These are phyloP conservation scores for Eriocheir sinensis DNA, from an alignment of 1,140 invertebrate species.

Conservation along the genomic window DNA sequence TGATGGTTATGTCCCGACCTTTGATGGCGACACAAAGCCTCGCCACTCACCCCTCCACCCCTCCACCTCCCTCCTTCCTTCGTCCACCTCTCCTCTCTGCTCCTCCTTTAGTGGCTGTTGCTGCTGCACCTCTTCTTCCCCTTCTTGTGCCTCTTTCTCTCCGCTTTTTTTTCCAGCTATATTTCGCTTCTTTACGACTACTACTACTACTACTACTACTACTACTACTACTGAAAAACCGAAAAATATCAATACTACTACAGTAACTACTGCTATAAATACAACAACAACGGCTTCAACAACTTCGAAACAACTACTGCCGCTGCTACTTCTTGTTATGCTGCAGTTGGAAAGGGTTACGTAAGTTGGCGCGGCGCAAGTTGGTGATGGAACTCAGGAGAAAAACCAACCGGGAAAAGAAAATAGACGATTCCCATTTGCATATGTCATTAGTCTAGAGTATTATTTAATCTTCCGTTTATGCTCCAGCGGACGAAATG, in stretches of 20 bases:
- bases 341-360: too few relatives aligned
- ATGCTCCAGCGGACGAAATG: too few relatives aligned
- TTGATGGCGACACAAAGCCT: slow-evolving; percentile 50
- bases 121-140: background rate
- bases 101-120: too few relatives aligned
- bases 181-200: background rate
- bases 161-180: too few relatives aligned
- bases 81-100: background rate
- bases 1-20: slow-evolving; percentile 28
- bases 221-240: background rate
- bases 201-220: background rate
- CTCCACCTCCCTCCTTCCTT: background rate
- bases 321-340: background rate
- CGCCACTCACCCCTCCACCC: background rate
- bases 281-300: background rate
- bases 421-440: too few relatives aligned
- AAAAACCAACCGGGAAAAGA: too few relatives aligned
- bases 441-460: too few relatives aligned
- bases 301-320: background rate
- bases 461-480: too few relatives aligned
- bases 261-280: background rate
- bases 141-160: too few relatives aligned
- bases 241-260: background rate
- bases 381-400: background rate
- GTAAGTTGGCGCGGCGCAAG: background rate